Conservation (phyloP, 2,797 vertebrate genomes). For the Acanthurus lineatus region DNA sequence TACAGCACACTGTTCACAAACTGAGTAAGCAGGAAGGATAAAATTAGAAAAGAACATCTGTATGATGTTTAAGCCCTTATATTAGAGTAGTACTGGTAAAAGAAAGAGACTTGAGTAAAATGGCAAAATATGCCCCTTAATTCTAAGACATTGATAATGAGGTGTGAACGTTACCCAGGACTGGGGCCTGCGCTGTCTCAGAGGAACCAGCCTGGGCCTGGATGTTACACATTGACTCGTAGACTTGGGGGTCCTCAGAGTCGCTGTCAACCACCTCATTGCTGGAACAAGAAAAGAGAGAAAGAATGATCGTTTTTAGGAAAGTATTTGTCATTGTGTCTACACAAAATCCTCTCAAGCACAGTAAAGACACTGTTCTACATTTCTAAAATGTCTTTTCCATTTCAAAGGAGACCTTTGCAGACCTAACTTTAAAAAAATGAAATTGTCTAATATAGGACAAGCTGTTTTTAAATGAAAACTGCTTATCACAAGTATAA, state of each 20-base stretch:
- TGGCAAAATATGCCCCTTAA: background rate
- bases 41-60: background rate
- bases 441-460: too few species aligned
- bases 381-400: too few species aligned
- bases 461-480: too few species aligned
- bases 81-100: too few species aligned
- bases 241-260: conserved; percentile 89
- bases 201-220: conserved; percentile 85
- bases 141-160: background rate
- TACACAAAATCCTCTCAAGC: background rate
- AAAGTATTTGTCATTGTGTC: background rate
- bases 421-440: too few species aligned
- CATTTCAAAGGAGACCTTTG: too few species aligned
- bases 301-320: background rate
- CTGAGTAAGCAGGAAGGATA: background rate
- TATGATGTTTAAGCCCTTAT: too few species aligned
- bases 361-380: background rate
- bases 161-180: conserved; percentile 79
- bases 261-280: conserved; percentile 65
- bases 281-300: background rate
- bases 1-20: background rate
- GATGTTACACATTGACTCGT: conserved; percentile 97
- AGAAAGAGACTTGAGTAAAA: too few species aligned
- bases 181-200: conserved; percentile 72
- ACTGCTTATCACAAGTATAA: too few species aligned